Base-by-base conservation (phyloP, 2,797 vertebrate genomes). In the Cyprinella venusta region DNA sequence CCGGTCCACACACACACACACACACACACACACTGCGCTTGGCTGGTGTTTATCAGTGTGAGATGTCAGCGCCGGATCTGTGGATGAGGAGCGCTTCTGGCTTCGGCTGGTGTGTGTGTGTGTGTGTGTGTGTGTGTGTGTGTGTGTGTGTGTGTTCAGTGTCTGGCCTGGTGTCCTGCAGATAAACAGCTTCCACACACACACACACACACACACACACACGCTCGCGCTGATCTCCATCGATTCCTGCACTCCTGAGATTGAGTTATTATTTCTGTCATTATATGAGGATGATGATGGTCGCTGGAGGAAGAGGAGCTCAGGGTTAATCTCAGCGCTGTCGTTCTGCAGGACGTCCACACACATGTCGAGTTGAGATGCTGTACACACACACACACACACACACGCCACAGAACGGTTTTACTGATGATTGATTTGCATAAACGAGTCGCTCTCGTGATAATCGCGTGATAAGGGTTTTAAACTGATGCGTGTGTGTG, bases 121-220 rank as follows among this genome's bases (percentile, higher is more conserved):
- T 38, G 6, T 8, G 38, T 38, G 38, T 38, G 38, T 0, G 36
- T 38, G 6, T 8, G 38, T 38, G 38, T 2, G 38, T 8, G 38
- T 38, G 38, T 7, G 36, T 38, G 36, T 38, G 6, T 8, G 38
- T 38, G 38, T 38, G 38, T 0, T 33, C 30, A 33, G 30, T 33
- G 30, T 33, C 30, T 90, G 89, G 94, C 91, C 91, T 94, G 94
- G 94, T 93, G 93, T 90, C 90, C 89, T 88, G 89, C 77, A 96
- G 97, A 98, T 98, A 97, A 96, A 92, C 42, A 68, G 85, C 86
- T 71, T 71, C 85, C 90, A 30, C 30, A 30, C 30, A 30, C 30
- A 30, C 30, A 33, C 30, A 33, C 2, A 33, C 30, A 33, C 30
- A 33, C 30, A 33, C 30, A 91, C 90, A 80, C 80, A 85, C 88